Evolutionary conservation across 37 sponge, comb jelly and placozoan species (phyloP).

Genomic region (Spongia lamella): DNA sequence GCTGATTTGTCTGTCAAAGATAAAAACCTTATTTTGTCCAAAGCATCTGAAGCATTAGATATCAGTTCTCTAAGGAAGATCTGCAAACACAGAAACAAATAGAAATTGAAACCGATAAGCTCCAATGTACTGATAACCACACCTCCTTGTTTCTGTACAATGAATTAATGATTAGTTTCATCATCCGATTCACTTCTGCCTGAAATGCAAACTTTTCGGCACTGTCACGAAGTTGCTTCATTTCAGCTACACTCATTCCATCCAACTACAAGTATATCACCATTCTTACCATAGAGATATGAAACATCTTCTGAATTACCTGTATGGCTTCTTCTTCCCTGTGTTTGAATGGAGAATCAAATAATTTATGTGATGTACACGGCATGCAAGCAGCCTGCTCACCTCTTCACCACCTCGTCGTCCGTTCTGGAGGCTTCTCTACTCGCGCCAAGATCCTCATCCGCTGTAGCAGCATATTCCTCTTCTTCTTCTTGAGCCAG

Average conservation of each 20-base stretch:
- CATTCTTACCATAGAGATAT: background rate
- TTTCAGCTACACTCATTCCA: conserved; percentile 94
- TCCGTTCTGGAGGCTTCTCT: conserved; percentile 90
- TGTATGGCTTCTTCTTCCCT: conserved; percentile 98
- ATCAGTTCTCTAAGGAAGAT: conserved; percentile 97
- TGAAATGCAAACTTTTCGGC: conserved; percentile 93
- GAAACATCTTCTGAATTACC: conserved; percentile 15
- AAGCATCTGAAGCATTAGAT: conserved; percentile 97
- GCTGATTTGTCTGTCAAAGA: conserved; percentile 92
- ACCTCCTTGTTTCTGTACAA: conserved; percentile 99
- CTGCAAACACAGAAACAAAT: conserved; percentile 20
- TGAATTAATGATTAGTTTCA: conserved; percentile 99
- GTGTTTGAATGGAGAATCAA: background rate
- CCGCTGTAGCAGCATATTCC: conserved; percentile 58
- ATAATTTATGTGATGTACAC: background rate
- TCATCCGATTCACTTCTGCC: conserved; percentile 99
- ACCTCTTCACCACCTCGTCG: conserved; percentile 92
- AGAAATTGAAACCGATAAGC: background rate
- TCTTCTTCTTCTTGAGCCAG: conserved; percentile 64
- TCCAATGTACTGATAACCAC: background rate
- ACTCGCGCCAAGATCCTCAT: conserved; percentile 89
- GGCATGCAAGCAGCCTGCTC: background rate
- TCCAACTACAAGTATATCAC: conserved; percentile 57
- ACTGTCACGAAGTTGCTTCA: conserved; percentile 88
- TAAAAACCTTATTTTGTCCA: conserved; percentile 97